Conservation (phyloP, 2,113 vertebrate species). For the Sylvia atricapilla region DNA sequence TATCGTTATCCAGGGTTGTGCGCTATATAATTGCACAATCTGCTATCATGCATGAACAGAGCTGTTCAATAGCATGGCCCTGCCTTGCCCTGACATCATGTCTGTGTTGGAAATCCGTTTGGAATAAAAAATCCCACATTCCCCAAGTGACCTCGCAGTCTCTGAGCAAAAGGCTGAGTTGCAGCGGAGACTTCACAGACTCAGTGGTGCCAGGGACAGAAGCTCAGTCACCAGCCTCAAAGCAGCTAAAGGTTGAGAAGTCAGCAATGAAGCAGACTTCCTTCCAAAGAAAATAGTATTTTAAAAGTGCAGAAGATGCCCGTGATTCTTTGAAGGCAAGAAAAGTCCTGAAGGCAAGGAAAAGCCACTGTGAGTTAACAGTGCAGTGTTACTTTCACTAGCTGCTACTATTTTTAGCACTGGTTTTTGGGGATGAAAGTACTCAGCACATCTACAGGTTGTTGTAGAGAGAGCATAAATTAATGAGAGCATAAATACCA, state of each 20-base stretch:
- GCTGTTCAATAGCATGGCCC: conserved; percentile 81
- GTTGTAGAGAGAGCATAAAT: background rate
- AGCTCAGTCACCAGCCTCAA: background rate
- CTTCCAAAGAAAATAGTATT: background rate
- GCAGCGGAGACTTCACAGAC: conserved; percentile 17
- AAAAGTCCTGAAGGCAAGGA: background rate
- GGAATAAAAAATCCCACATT: conserved; percentile 76
- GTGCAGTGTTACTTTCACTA: background rate
- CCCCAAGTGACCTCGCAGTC: conserved; percentile 56
- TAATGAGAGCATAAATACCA: background rate
- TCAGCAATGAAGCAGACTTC: background rate
- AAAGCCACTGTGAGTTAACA: background rate
- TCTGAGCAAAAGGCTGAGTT: conserved; percentile 30
- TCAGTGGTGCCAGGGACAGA: background rate
- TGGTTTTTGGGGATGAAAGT: background rate
- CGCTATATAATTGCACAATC: conserved; percentile 81
- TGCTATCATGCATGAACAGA: conserved; percentile 85
- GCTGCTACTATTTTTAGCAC: background rate
- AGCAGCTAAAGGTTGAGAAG: background rate
- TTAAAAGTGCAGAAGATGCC: background rate
- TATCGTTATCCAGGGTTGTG: conserved; percentile 77
- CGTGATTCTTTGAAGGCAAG: background rate
- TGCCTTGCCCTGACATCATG: conserved; percentile 89
- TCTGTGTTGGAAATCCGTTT: conserved; percentile 88
- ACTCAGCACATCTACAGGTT: background rate